phyloP scores from a whole-genome alignment of 1,140 invertebrate species.

The Megalopta genalis region DNA sequence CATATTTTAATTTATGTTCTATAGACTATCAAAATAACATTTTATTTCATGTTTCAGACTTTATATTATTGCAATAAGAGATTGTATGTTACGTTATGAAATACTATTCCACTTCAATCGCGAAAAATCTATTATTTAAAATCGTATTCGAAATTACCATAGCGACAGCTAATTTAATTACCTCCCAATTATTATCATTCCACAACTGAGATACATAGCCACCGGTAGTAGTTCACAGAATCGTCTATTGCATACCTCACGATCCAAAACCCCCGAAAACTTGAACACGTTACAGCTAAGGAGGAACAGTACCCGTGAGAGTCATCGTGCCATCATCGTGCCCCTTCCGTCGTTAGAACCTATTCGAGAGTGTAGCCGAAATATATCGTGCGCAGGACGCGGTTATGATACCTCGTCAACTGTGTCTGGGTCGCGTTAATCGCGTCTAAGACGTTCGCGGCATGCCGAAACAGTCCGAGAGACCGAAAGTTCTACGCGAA shows the following conservation, averaged over 20 bases:
- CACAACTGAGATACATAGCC: not conserved
- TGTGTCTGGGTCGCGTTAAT: not conserved
- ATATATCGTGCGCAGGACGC: not conserved
- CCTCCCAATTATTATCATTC: not conserved
- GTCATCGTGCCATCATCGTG: not conserved
- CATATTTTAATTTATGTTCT: no score
- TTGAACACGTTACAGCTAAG: not conserved
- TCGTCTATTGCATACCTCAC: not conserved
- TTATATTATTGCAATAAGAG: no score
- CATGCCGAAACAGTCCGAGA: not conserved
- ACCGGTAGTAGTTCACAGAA: not conserved
- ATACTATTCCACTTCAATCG: no score
- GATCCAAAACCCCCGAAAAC: not conserved
- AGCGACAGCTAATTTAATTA: not conserved
- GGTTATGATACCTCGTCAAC: conserved; percentile 5
- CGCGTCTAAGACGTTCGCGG: not conserved
- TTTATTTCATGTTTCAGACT: no score
- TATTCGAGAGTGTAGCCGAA: not conserved
- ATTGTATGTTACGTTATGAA: no score
- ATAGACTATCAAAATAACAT: no score
- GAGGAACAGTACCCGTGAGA: not conserved
- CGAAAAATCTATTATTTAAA: no score
- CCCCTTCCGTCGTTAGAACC: not conserved
- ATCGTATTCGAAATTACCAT: no score
- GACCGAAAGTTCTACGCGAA: not conserved